A percentile compares a stretch with the other conserved stretches of the same genome.
phyloP scores from a whole-genome alignment of 2,888 invertebrate genomes.

The Scelioninae gen. 1 region DNA sequence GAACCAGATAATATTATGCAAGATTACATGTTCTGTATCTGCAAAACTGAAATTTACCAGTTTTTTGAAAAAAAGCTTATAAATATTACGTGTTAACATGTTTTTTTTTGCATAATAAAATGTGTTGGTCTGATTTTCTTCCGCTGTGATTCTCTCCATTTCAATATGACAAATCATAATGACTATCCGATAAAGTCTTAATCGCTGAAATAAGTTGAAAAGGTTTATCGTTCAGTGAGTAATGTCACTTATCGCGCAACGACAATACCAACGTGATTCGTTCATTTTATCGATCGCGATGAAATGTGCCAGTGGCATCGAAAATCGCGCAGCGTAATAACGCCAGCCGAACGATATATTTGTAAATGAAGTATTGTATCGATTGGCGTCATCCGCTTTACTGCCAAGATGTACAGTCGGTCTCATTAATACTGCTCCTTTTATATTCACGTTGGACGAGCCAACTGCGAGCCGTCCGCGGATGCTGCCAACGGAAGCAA shows the following conservation, averaged over 20 bases:
- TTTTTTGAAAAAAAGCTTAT: neutral
- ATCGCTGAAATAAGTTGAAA: slow-evolving; percentile 34
- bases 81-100: neutral
- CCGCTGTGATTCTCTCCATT: neutral
- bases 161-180: slow-evolving; percentile 27
- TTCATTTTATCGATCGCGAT: slow-evolving; percentile 57
- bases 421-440: slow-evolving; percentile 45
- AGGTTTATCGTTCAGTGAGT: slow-evolving; percentile 25
- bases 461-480: slow-evolving; percentile 37
- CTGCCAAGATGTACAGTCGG: slow-evolving; percentile 44
- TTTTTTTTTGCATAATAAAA: neutral
- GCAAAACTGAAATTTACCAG: neutral
- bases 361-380: slow-evolving; percentile 63
- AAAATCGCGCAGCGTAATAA: slow-evolving; percentile 55
- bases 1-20: too few species aligned
- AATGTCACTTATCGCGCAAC: slow-evolving; percentile 37
- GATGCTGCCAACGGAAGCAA: slow-evolving; percentile 49
- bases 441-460: slow-evolving; percentile 36
- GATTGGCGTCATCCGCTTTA: slow-evolving; percentile 55
- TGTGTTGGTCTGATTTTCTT: neutral
- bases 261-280: slow-evolving; percentile 35
- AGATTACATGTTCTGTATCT: neutral
- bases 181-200: slow-evolving; percentile 31
- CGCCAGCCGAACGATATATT: slow-evolving; percentile 41
- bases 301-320: slow-evolving; percentile 49